Percentiles rank a stretch among this genome's conserved stretches.
Conservation (phyloP, 2,888 invertebrate genomes). For the Mythimna vitellina region DNA sequence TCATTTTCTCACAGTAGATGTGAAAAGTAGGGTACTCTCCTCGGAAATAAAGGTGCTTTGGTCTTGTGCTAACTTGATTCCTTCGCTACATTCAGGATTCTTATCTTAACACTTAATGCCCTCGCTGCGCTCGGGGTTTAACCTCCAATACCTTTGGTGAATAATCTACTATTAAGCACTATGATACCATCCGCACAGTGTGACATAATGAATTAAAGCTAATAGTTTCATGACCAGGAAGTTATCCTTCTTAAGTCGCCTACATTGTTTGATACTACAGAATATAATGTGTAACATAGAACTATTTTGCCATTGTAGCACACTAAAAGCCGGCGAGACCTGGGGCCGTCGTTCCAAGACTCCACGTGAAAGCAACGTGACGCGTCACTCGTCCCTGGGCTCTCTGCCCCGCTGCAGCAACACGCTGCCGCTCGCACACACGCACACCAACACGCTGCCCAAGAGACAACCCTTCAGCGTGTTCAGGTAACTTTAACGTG, state of each 20-base stretch:
- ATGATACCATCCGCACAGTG: background rate
- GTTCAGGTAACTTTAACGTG: conserved; percentile 69
- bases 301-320: conserved; percentile 36
- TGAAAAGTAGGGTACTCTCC: too few relatives aligned
- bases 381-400: conserved; percentile 81
- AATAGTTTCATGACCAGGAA: too few relatives aligned
- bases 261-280: background rate
- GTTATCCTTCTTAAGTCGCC: background rate
- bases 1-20: too few relatives aligned
- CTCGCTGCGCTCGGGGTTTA: too few relatives aligned
- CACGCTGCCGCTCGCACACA: conserved; percentile 47
- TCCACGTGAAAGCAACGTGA: conserved; percentile 62
- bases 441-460: conserved; percentile 68
- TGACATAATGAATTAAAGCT: background rate
- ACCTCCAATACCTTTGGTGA: too few relatives aligned
- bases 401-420: conserved; percentile 73
- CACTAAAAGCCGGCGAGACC: conserved; percentile 51
- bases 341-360: conserved; percentile 25
- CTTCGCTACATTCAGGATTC: too few relatives aligned
- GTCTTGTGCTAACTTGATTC: too few relatives aligned
- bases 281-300: background rate
- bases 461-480: conserved; percentile 79
- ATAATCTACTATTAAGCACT: background rate
- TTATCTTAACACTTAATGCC: too few relatives aligned
- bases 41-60: too few relatives aligned